Percentiles rank a stretch among this genome's conserved stretches.
Conservation (phyloP, 2,113 vertebrate species). For the Aythya baeri region DNA sequence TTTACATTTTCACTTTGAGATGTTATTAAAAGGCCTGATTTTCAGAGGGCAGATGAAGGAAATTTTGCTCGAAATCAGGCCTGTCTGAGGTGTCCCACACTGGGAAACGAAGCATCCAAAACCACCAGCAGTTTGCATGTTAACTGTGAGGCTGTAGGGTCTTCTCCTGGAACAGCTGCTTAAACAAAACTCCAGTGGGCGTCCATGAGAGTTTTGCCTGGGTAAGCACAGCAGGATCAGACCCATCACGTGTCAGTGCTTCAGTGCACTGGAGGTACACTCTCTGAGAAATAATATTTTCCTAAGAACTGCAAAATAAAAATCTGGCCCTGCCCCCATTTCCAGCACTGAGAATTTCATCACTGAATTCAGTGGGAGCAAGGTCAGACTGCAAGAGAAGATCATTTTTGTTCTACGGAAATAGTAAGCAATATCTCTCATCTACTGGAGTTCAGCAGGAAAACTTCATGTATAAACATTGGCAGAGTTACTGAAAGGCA, state of each 20-base stretch:
- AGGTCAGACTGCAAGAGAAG: slow-evolving; percentile 15
- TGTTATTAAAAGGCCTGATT: neutral
- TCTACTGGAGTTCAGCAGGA: slow-evolving; percentile 47
- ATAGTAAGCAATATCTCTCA: slow-evolving; percentile 53
- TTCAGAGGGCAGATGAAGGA: neutral
- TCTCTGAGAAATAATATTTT: neutral
- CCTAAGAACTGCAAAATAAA: neutral
- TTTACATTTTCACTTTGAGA: neutral
- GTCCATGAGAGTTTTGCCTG: neutral
- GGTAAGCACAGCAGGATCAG: neutral
- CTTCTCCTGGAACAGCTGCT: neutral
- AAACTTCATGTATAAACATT: slow-evolving; percentile 63
- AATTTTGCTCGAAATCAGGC: neutral
- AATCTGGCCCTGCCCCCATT: neutral
- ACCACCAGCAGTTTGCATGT: neutral
- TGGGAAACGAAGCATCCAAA: slow-evolving; percentile 25
- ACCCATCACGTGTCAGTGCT: neutral
- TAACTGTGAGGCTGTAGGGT: neutral
- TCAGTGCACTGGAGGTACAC: neutral
- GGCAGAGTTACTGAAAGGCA: slow-evolving; percentile 69
- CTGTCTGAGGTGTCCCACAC: neutral
- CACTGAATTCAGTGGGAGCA: neutral
- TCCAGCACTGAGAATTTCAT: neutral
- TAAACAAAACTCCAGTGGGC: neutral
- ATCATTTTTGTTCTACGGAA: slow-evolving; percentile 66